Evolutionary conservation across 2,888 invertebrate species (phyloP).

Genomic region (Trileptium ribeirensis): DNA sequence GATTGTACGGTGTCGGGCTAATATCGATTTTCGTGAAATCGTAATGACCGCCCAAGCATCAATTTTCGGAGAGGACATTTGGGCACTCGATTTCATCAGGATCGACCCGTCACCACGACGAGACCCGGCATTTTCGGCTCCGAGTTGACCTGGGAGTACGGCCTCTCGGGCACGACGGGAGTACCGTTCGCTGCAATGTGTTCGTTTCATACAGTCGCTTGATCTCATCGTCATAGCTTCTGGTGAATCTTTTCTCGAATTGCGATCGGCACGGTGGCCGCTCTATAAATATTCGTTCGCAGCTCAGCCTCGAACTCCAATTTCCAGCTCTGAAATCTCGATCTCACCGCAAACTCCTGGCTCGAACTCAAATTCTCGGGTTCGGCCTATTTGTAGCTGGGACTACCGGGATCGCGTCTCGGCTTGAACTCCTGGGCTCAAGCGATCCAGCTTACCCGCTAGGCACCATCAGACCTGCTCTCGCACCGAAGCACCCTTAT

Average conservation of each 20-base stretch:
- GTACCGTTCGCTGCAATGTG: neutral
- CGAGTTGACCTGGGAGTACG: neutral
- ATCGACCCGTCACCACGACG: neutral
- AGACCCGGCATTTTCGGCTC: neutral
- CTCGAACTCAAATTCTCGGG: neutral
- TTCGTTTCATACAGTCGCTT: neutral
- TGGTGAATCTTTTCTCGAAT: neutral
- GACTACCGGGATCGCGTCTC: neutral
- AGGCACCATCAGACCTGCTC: no score
- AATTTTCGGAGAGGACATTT: neutral
- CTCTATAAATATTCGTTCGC: neutral
- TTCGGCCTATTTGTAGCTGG: neutral
- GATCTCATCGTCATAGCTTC: neutral
- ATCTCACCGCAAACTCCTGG: neutral
- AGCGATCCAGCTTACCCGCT: no score
- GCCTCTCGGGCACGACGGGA: neutral
- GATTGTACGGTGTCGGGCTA: slow-evolving; percentile 7
- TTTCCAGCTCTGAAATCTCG: neutral
- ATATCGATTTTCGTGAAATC: neutral
- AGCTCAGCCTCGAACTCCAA: neutral
- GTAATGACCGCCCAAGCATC: neutral
- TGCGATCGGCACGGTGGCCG: neutral
- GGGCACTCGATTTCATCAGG: no score
- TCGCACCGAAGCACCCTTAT: no score
- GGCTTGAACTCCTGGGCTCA: no score